Percentiles rank a stretch among this genome's conserved stretches.
Evolutionary conservation across 30 jellyfish, hydroid and myxozoan genomes (phyloP).

Genomic region (Hydractinia echinata): DNA sequence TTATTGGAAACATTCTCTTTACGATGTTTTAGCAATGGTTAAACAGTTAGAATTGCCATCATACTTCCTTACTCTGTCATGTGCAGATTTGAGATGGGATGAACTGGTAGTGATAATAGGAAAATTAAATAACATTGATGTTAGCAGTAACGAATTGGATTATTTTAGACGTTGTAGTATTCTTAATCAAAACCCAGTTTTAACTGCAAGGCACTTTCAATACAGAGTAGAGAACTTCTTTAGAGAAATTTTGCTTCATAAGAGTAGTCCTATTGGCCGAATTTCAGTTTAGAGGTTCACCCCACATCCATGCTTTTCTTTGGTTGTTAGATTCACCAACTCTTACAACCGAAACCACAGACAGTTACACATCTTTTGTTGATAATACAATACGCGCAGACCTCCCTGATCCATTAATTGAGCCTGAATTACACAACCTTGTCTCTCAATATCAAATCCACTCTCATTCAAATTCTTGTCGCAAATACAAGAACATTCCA

Average conservation of each 20-base stretch:
- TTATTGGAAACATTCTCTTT: conserved; percentile 31
- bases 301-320: not conserved
- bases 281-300: not conserved
- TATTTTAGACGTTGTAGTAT: conserved; percentile 26
- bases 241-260: conserved; percentile 20
- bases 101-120: conserved; percentile 22
- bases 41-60: conserved; percentile 45
- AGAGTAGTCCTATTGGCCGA: conserved; percentile 11
- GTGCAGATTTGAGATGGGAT: conserved; percentile 48
- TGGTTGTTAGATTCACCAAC: not conserved
- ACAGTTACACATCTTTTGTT: not conserved
- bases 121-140: conserved; percentile 13
- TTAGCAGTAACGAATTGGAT: not conserved
- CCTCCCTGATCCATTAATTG: not conserved
- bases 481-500: conserved; percentile 23
- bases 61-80: conserved; percentile 29
- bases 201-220: conserved; percentile 45
- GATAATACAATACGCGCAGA: not conserved
- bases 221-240: conserved; percentile 34
- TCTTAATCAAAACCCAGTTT: conserved; percentile 32
- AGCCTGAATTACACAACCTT: conserved; percentile 4
- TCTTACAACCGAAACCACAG: not conserved
- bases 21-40: conserved; percentile 44
- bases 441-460: conserved; percentile 30
- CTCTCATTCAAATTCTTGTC: conserved; percentile 20